Base-by-base conservation (phyloP, 2,797 vertebrate genomes). In the Labeo calbasu region DNA sequence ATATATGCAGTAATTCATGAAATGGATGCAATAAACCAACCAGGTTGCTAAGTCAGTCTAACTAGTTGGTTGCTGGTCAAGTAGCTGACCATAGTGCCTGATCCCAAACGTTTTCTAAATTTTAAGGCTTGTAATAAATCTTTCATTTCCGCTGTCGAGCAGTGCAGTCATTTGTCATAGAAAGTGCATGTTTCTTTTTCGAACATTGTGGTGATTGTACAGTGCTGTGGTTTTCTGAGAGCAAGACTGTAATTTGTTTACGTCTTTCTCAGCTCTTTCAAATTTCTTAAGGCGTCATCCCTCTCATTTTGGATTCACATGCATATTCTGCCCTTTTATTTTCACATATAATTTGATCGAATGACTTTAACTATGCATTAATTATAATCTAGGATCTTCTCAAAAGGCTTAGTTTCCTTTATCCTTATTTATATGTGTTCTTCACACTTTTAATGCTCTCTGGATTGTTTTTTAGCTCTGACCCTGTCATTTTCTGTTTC, bases 241-340 rank as follows among this genome's bases (percentile, higher is more conserved):
- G 75, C 55, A 77, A 77, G 75, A 25, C 55, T 77, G 32, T 77
- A 59, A 77, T 59, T 77, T 77, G 53, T 59, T 40, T 23, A 17
- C 28, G 21, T 66, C 10, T 46, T 78, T 17, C 53, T 77, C 9
- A 17, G 73, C 53, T 77, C 36, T 59, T 32, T 15, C 13, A 51
- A 25, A 65, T 23, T 19, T 23, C 50, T 28, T 4, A 61, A 13
- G 17, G 10, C 55, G 23, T 46, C 13, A n/a, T 57, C 55, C 23
- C 25, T 70, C 13, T 85, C 25, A 57, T 72, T 65, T 43, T 25
- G 32, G 19, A 70, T 83, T 84, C 32, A 17, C 19, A 59, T 2
- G 0, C 46, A 83, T 19, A 28, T 46, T 80, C 32, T 11, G 21
- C 17, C 17, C 78, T 68, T 25, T 68, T 73, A 50, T 81, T 84